Conservation (phyloP, 2,888 invertebrate species). For the Ornithoptera priamus region DNA sequence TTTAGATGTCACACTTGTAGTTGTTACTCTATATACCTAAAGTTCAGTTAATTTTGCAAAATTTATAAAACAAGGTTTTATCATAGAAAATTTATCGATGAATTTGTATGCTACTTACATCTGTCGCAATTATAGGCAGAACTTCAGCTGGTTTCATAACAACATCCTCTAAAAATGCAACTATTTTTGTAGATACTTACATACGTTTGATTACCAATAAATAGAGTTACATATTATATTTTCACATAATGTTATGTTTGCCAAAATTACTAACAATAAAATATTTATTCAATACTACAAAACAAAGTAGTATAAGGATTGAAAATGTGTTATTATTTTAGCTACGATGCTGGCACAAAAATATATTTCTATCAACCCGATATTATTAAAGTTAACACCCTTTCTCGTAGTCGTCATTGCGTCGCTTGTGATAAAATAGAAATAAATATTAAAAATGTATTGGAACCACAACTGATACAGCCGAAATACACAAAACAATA, state of each 20-base stretch:
- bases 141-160: constrained; percentile 55
- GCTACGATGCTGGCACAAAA: constrained; percentile 12
- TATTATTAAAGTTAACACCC: constrained; percentile 13
- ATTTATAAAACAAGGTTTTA: constrained; percentile 50
- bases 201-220: constrained; percentile 75
- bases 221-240: constrained; percentile 71
- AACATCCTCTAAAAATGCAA: constrained; percentile 69
- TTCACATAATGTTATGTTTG: constrained; percentile 74
- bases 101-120: constrained; percentile 40
- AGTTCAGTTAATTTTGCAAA: constrained; percentile 50
- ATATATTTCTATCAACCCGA: constrained; percentile 17
- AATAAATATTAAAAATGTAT: constrained; percentile 41
- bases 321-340: constrained; percentile 20
- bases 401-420: constrained; percentile 21
- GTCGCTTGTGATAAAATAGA: constrained; percentile 46
- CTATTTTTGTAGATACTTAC: constrained; percentile 79
- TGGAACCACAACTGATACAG: background rate
- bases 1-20: constrained; percentile 74
- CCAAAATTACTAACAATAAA: constrained; percentile 54
- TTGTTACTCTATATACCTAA: constrained; percentile 43
- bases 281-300: constrained; percentile 57
- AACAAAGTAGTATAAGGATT: constrained; percentile 46
- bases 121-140: constrained; percentile 43
- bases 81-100: constrained; percentile 52
- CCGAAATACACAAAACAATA: background rate